A percentile compares a stretch with the other conserved stretches of the same genome.
Evolutionary conservation across 1,140 invertebrate genomes (phyloP).

Genomic region (Drosophila pandora): DNA sequence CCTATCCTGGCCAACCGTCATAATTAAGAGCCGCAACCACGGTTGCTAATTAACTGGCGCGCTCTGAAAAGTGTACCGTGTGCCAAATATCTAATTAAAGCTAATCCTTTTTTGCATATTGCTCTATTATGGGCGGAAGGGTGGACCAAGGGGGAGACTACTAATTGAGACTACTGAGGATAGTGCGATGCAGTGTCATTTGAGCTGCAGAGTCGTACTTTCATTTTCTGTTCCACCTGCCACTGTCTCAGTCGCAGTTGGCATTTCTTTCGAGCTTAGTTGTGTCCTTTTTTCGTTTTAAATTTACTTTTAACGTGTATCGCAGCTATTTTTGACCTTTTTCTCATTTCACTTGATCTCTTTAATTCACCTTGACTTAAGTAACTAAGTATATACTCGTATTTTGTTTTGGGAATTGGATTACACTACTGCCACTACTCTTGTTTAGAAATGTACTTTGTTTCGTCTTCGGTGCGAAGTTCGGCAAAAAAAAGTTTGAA

Average conservation of each 20-base stretch:
- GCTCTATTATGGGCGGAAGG: constrained; percentile 7
- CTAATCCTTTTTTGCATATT: constrained; percentile 65
- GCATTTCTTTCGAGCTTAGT: constrained; percentile 26
- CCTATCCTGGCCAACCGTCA: constrained; percentile 27
- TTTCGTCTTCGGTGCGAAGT: constrained; percentile 41
- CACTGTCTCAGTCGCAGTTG: constrained; percentile 10
- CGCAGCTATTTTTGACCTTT: constrained; percentile 83
- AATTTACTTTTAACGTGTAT: constrained; percentile 68
- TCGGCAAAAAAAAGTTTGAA: constrained; percentile 37
- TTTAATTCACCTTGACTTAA: constrained; percentile 46
- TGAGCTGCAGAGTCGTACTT: constrained; percentile 28
- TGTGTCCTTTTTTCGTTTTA: constrained; percentile 12
- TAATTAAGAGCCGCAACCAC: constrained; percentile 41
- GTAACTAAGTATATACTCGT: constrained; percentile 22
- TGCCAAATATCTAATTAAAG: constrained; percentile 65
- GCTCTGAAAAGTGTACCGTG: constrained; percentile 34
- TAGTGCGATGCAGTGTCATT: constrained; percentile 44
- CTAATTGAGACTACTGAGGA: constrained; percentile 10
- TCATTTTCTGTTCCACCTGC: constrained; percentile 17
- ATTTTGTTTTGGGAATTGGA: constrained; percentile 35
- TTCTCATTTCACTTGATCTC: constrained; percentile 44
- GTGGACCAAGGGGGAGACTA: not conserved
- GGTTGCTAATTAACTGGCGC: constrained; percentile 57
- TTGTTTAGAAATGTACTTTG: constrained; percentile 72
- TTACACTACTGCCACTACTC: constrained; percentile 63